Percentiles rank a stretch among this genome's conserved stretches.
Evolutionary conservation across 1,140 invertebrate genomes (phyloP).

Genomic region (Lepidurus couesii): DNA sequence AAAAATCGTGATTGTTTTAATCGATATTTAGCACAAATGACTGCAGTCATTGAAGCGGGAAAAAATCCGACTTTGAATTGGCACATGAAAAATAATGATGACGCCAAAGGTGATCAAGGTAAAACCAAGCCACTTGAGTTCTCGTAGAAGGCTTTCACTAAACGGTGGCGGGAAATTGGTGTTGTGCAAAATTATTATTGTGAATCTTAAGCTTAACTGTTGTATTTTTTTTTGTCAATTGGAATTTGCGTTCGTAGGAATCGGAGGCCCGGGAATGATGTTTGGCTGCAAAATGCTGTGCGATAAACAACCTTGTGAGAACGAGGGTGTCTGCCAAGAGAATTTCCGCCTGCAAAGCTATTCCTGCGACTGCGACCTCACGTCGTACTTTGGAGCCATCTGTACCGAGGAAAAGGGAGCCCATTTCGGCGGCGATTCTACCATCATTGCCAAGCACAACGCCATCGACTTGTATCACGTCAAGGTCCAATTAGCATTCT

Average conservation of each 20-base stretch:
- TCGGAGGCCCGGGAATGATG: conserved; percentile 56
- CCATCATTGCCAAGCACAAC: conserved; percentile 48
- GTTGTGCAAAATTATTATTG: too few relatives aligned
- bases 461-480: conserved; percentile 38
- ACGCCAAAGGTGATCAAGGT: conserved; percentile 7
- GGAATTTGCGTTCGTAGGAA: conserved; percentile 34
- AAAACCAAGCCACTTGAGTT: neutral
- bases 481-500: conserved; percentile 53
- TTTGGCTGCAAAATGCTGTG: conserved; percentile 83
- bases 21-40: neutral
- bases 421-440: conserved; percentile 78
- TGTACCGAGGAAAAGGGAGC: conserved; percentile 73
- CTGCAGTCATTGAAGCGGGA: neutral
- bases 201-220: too few relatives aligned
- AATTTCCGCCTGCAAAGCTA: conserved; percentile 77
- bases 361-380: conserved; percentile 79
- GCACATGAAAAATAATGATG: neutral
- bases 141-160: neutral
- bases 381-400: conserved; percentile 75
- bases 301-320: conserved; percentile 75
- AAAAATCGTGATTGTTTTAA: too few relatives aligned
- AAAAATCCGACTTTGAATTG: neutral
- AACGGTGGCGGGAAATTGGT: neutral
- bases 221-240: conserved; percentile 42
- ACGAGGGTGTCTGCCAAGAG: conserved; percentile 69